Conservation (phyloP, 2,888 invertebrate species). For the Brassicogethes aeneus region DNA sequence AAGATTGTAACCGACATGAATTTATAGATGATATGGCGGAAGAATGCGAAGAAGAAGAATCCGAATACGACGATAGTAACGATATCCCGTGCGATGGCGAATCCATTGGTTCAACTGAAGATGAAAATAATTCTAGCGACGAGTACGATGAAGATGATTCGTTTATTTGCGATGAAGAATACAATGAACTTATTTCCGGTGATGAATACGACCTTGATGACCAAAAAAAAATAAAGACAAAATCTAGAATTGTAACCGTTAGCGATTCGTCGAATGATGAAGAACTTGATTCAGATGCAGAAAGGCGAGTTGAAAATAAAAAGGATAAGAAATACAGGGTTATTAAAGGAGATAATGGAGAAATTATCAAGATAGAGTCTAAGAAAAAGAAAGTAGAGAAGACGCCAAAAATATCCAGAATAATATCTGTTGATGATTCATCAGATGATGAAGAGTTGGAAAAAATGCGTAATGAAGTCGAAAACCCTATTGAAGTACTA, state of each 20-base stretch:
- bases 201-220: conserved; percentile 26
- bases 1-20: too few relatives aligned
- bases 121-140: conserved; percentile 20
- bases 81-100: conserved; percentile 36
- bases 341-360: background rate
- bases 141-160: conserved; percentile 27
- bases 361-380: background rate
- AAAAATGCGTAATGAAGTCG: too few relatives aligned
- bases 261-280: conserved; percentile 14
- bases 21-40: conserved; percentile 31
- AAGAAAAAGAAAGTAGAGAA: background rate
- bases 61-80: conserved; percentile 33
- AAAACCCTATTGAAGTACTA: too few relatives aligned
- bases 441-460: background rate
- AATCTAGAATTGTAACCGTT: conserved; percentile 20
- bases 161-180: conserved; percentile 30
- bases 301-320: background rate
- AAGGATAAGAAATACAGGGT: background rate
- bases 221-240: conserved; percentile 10
- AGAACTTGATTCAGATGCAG: background rate
- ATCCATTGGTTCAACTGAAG: conserved; percentile 29
- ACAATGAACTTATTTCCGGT: conserved; percentile 28
- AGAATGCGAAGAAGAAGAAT: conserved; percentile 37
- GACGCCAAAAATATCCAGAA: background rate
- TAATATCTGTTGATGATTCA: background rate